These are phyloP conservation scores for Bettongia penicillata DNA, from an alignment of 2,113 vertebrate species.

Conservation along the genomic window DNA sequence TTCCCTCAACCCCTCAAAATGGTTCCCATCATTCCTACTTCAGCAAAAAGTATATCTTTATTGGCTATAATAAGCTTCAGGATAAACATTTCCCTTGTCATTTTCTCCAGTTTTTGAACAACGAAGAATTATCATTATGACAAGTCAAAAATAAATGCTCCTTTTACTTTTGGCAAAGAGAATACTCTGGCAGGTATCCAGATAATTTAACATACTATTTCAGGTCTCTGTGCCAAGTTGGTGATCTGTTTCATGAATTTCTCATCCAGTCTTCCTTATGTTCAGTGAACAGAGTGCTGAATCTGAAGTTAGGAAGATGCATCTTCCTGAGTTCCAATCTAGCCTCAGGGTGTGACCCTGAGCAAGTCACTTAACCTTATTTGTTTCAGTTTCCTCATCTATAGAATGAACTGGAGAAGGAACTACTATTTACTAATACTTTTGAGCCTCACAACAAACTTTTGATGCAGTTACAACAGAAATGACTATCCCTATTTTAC, in stretches of 20 bases:
- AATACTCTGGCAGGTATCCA: neutral
- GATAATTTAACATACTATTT: neutral
- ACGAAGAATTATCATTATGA: neutral
- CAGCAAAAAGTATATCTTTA: neutral
- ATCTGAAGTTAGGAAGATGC: neutral
- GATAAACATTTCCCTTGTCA: neutral
- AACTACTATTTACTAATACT: neutral
- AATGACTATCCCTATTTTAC: neutral
- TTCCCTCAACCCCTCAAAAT: neutral
- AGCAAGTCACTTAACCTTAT: neutral
- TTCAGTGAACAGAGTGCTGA: neutral
- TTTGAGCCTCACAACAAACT: neutral
- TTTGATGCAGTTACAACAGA: neutral
- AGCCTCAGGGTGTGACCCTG: neutral
- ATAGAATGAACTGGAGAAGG: neutral
- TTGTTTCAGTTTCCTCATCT: neutral
- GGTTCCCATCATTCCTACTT: neutral
- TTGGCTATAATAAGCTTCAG: neutral
- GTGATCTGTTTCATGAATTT: neutral
- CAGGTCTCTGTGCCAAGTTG: neutral
- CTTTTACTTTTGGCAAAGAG: neutral
- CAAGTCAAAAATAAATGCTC: neutral
- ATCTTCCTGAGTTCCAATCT: neutral
- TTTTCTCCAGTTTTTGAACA: neutral
- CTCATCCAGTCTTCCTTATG: neutral